Evolutionary conservation across 2,888 invertebrate species (phyloP), one percentile per base, ranked within the genome.

Genomic region (Halictus quadricinctus): DNA sequence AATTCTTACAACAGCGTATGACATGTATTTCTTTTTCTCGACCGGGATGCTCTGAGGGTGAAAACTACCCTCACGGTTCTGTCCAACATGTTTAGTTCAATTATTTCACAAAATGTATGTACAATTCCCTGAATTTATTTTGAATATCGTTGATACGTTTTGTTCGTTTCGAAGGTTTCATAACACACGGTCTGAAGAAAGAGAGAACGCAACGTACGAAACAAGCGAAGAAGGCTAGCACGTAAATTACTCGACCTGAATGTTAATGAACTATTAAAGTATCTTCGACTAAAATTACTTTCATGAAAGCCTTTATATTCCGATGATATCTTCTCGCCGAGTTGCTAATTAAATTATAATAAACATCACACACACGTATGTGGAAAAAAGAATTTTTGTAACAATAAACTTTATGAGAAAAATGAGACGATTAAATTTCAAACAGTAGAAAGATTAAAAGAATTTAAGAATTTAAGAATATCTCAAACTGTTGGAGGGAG

Each of bases 181-280:
- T 54, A 54, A 54, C 21, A 8, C 21, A 21, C 7, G 54, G 54
- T 54, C 21, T 7, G 3, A 54, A 54, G 54, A 8, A 54, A 54
- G 8, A 54, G 54, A 54, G 54, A 54, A 21, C 21, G 54, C 54
- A 21, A 54, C 21, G 21, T 2, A 21, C 21, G 54, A 21, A 54
- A 54, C 21, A 21, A 21, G 54, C 54, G 8, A 54, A 54, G 54
- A 50, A 50, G 50, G 50, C 18, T 18, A 50, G 18, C 54, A 54
- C 54, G 54, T 54, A 54, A 54, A 54, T 54, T 54, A 54, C 54
- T 54, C 54, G 54, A 54, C 54, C 54, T 54, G 54, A 54, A 54
- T 54, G 8, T 21, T 54, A 54, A 54, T 8, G 54, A 54, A 54
- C 18, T 2, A 21, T 21, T 54, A 21, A 54, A 54, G 8, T 54